A percentile compares a stretch with the other conserved stretches of the same genome.
Evolutionary conservation across 2,888 invertebrate genomes (phyloP).

Genomic region (Ctenicera cuprea): DNA sequence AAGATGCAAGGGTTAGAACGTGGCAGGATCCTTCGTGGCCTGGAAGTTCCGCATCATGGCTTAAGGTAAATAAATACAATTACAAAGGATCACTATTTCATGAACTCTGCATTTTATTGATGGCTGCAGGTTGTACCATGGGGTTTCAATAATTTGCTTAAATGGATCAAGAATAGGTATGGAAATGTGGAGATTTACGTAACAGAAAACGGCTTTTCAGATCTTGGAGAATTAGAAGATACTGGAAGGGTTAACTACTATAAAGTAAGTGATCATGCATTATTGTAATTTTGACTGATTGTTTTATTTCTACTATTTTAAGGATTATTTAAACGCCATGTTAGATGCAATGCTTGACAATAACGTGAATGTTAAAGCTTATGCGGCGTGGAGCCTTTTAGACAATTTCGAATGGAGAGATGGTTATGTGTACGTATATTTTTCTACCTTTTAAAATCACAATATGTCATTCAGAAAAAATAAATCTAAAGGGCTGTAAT

Average conservation of each 20-base stretch:
- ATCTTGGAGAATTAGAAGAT: constrained; percentile 72
- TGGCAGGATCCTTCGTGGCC: constrained; percentile 19
- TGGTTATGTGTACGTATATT: neutral
- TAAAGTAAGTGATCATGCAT: too few species aligned
- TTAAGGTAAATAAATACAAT: constrained; percentile 12
- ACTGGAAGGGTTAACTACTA: constrained; percentile 71
- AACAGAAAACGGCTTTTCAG: constrained; percentile 77
- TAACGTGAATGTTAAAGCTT: constrained; percentile 61
- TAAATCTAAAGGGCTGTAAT: too few species aligned
- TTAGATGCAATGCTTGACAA: constrained; percentile 61
- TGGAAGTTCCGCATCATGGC: neutral
- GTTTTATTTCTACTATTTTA: constrained; percentile 11
- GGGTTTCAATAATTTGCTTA: constrained; percentile 76
- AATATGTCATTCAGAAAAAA: too few species aligned
- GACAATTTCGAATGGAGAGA: constrained; percentile 65
- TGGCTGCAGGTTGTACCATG: constrained; percentile 71
- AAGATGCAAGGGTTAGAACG: constrained; percentile 12
- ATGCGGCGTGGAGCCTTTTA: constrained; percentile 65
- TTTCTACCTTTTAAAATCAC: neutral
- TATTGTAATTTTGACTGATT: too few species aligned
- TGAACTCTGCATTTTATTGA: too few species aligned
- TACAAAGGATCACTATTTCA: neutral
- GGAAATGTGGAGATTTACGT: constrained; percentile 75
- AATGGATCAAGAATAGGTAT: constrained; percentile 69
- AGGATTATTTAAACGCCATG: constrained; percentile 61